Percentiles rank a stretch among this genome's conserved stretches.
Evolutionary conservation across 2,888 invertebrate genomes (phyloP).

Genomic region (Polyommatus icarus): DNA sequence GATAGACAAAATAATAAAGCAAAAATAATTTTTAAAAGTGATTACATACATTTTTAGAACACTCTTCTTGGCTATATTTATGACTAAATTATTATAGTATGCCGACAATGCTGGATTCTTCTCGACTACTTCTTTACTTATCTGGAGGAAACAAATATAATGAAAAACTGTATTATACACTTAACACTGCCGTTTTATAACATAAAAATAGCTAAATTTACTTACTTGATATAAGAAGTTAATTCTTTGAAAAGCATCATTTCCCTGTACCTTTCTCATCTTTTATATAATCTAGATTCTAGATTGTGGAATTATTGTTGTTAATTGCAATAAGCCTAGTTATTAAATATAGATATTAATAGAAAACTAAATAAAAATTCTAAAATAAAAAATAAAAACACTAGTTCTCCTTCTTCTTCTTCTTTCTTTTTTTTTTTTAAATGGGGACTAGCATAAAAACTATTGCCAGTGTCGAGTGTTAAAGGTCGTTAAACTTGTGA

Average conservation of each 20-base stretch:
- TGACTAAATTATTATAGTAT: conserved; percentile 78
- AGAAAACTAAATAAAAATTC: background rate
- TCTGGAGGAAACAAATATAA: conserved; percentile 56
- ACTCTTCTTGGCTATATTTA: conserved; percentile 80
- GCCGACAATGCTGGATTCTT: conserved; percentile 69
- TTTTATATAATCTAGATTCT: background rate
- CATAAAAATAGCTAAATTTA: background rate
- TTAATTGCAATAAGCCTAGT: background rate
- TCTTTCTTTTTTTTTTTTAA: too few species aligned
- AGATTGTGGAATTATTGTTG: background rate
- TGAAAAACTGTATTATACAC: background rate
- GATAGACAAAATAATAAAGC: too few species aligned
- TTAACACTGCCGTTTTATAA: background rate
- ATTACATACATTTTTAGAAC: conserved; percentile 79
- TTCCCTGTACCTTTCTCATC: conserved; percentile 81
- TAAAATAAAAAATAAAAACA: background rate
- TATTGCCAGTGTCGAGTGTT: too few species aligned
- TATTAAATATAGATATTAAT: background rate
- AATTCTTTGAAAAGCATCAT: conserved; percentile 84
- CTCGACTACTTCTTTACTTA: conserved; percentile 69
- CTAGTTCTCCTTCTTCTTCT: too few species aligned
- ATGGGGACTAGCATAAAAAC: too few species aligned
- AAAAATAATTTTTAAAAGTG: background rate
- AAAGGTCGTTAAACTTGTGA: too few species aligned
- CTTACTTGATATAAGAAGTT: conserved; percentile 85